A percentile compares a stretch with the other conserved stretches of the same genome.
Evolutionary conservation across 2,797 vertebrate species (phyloP).

Genomic region (Phataginus tetradactyla): DNA sequence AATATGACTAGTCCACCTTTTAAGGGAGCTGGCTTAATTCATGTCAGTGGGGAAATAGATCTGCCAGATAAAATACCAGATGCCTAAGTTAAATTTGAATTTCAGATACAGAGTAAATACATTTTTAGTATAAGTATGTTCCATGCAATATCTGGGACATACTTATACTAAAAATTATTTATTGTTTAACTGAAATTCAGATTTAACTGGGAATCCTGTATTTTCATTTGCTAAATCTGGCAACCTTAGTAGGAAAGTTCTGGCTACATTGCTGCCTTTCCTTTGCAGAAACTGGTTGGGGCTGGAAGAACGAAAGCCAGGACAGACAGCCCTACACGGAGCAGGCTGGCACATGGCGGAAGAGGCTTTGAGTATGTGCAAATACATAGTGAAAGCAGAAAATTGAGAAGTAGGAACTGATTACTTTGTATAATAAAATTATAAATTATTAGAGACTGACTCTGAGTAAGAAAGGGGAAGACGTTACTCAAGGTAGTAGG

Average conservation of each 20-base stretch:
- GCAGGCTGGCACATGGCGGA: background rate
- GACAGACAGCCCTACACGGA: background rate
- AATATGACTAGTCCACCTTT: slow-evolving; percentile 1
- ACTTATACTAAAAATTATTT: background rate
- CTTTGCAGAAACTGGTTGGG: background rate
- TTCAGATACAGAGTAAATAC: background rate
- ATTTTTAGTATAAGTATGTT: background rate
- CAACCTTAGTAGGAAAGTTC: background rate
- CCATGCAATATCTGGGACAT: background rate
- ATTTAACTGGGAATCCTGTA: background rate
- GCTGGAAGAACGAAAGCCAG: background rate
- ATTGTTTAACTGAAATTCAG: slow-evolving; percentile 43
- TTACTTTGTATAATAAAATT: background rate
- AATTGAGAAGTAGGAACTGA: background rate
- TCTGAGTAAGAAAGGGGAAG: background rate
- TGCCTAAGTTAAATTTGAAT: background rate
- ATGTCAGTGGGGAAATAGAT: background rate
- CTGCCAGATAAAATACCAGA: slow-evolving; percentile 36
- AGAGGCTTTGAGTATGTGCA: background rate
- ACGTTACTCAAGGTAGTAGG: background rate
- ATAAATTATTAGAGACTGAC: background rate
- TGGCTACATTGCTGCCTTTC: background rate
- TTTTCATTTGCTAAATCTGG: slow-evolving; percentile 6
- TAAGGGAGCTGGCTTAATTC: slow-evolving; percentile 27
- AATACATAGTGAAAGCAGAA: background rate